Conservation (phyloP, 2,888 invertebrate species). For the Diarsia rubi region DNA sequence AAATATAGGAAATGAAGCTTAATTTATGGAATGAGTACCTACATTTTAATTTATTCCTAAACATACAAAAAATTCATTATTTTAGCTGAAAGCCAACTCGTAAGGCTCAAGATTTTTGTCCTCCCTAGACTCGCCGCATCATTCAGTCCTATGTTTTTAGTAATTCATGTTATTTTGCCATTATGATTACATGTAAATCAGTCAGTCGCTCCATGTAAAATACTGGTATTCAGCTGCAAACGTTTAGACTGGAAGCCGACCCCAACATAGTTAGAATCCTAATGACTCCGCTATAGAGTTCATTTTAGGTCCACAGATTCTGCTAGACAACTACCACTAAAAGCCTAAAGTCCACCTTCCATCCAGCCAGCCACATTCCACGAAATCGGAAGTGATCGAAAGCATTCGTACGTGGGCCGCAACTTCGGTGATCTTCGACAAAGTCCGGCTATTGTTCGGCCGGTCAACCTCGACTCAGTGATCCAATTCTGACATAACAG, state of each 20-base stretch:
- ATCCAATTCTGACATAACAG: slow-evolving; percentile 59
- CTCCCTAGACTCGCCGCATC: not conserved
- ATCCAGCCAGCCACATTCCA: slow-evolving; percentile 34
- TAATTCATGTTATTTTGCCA: too few species aligned
- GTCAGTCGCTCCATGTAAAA: too few species aligned
- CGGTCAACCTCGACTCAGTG: slow-evolving; percentile 58
- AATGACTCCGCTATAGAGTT: not conserved
- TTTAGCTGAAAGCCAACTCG: not conserved
- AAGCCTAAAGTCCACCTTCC: slow-evolving; percentile 21
- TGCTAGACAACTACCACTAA: not conserved
- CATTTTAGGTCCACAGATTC: not conserved
- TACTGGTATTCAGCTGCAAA: too few species aligned
- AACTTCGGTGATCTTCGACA: slow-evolving; percentile 34
- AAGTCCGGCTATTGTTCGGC: slow-evolving; percentile 40
- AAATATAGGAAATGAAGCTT: not conserved
- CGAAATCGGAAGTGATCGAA: slow-evolving; percentile 40
- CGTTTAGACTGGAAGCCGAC: too few species aligned
- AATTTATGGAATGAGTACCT: not conserved
- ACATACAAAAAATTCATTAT: not conserved
- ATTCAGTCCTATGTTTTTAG: not conserved
- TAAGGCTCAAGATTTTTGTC: not conserved
- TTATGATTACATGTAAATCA: too few species aligned
- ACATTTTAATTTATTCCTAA: not conserved
- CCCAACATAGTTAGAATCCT: too few species aligned
- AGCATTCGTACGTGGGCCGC: slow-evolving; percentile 36